Percentiles rank a stretch among this genome's conserved stretches.
Evolutionary conservation across 2,888 invertebrate genomes (phyloP).

Genomic region (Bhutanitis thaidina): DNA sequence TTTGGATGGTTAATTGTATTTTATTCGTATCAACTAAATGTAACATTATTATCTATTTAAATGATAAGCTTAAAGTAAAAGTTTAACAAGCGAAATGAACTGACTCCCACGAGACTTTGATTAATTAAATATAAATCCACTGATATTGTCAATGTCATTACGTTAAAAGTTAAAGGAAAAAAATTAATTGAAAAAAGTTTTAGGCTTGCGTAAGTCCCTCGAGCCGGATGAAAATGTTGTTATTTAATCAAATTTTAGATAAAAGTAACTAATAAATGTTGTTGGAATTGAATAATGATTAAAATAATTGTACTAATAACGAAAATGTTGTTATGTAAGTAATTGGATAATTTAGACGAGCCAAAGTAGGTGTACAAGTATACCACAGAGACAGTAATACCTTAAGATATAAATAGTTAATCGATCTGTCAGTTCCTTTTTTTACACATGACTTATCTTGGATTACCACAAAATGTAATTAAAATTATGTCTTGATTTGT

Average conservation of each 20-base stretch:
- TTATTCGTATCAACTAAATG: constrained; percentile 1
- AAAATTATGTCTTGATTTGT: too few species aligned
- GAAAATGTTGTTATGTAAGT: constrained; percentile 10
- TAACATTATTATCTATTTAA: not conserved
- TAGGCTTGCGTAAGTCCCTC: constrained; percentile 17
- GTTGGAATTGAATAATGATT: constrained; percentile 43
- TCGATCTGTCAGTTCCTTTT: too few species aligned
- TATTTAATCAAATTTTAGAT: constrained; percentile 10
- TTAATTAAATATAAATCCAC: constrained; percentile 7
- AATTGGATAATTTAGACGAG: not conserved
- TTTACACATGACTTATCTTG: too few species aligned
- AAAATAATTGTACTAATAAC: not conserved
- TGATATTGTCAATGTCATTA: not conserved
- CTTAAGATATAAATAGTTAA: too few species aligned
- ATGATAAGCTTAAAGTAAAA: not conserved
- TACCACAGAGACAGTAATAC: too few species aligned
- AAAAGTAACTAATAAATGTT: constrained; percentile 34
- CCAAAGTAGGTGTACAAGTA: too few species aligned
- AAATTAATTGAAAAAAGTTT: not conserved
- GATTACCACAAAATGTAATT: too few species aligned
- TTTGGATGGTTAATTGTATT: constrained; percentile 15
- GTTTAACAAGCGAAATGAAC: constrained; percentile 9
- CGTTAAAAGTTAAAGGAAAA: constrained; percentile 1
- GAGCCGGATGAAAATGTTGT: constrained; percentile 17
- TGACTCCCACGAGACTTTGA: constrained; percentile 11